Base-by-base conservation (phyloP, 2,888 invertebrate genomes). In the Protophormia terraenovae region DNA sequence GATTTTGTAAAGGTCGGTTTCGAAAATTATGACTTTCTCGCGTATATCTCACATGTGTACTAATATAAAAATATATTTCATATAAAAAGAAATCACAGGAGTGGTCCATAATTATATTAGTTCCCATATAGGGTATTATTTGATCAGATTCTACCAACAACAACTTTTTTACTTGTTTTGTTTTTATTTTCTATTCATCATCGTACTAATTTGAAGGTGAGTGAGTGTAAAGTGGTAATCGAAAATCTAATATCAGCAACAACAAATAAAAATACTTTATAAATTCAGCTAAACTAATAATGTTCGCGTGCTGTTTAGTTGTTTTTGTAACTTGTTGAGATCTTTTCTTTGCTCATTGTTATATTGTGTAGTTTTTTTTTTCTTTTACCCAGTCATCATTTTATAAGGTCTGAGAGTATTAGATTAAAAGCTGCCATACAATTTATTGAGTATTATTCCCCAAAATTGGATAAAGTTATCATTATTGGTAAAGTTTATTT, bases 171-270 rank as follows among this genome's bases (percentile, higher is more conserved):
- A n/a, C n/a, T n/a, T n/a, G n/a, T n/a, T n/a, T n/a, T n/a, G n/a
- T n/a, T n/a, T n/a, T n/a, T 58, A 16, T 47, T 14, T 53, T 64
- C 50, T 60, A 16, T 14, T 58, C 29, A 35, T 64, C 32, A 53
- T 24, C 32, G 12, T 58, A 60, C 69, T 79, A 79, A 84, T 84
- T 84, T 69, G 53, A 55, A 64, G 38, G 73, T 67, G 77, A 78
- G 67, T 67, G 73, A 83, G 83, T 78, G 73, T 75, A 64, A 78
- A 78, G 75, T 84, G 22, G 27, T 64, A 45, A 69, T 64, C 55
- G 24, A 62, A 69, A 75, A 78, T 38, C 19, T 58, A 60, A 50
- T 24, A 72, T 16, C 27, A 72, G 27, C 41, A 62, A 58, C 16
- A 80, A 38, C 24, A 24, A 73, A 29, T 47, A 35, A 22, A 10